These are phyloP conservation scores for Ondatra zibethicus DNA, from an alignment of 2,113 vertebrate species.

Conservation along the genomic window DNA sequence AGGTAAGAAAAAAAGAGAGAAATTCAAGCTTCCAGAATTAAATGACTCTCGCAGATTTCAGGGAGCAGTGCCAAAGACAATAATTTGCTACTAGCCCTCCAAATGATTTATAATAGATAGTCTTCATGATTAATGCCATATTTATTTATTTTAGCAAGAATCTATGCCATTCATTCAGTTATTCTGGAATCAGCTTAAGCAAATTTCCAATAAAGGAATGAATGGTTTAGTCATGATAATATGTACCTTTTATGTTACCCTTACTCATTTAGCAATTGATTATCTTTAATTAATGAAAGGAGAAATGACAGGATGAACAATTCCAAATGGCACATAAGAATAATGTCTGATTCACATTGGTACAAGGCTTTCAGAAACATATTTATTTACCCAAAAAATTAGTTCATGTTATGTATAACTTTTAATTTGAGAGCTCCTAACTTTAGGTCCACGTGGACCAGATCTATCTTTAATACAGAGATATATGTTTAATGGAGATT, in stretches of 20 bases:
- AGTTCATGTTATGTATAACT: neutral
- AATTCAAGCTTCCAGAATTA: neutral
- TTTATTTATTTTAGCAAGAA: neutral
- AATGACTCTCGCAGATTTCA: neutral
- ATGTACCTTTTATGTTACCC: neutral
- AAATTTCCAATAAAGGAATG: neutral
- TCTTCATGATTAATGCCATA: neutral
- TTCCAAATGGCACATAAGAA: neutral
- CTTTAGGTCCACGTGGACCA: neutral
- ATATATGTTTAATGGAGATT: neutral
- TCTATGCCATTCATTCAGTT: neutral
- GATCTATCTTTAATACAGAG: neutral
- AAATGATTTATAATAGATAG: neutral
- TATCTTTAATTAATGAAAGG: neutral
- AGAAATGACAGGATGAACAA: neutral
- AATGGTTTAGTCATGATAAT: neutral
- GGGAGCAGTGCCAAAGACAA: neutral
- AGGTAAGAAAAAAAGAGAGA: conserved; percentile 40
- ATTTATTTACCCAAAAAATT: neutral
- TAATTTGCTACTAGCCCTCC: neutral
- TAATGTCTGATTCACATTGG: neutral
- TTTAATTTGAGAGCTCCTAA: neutral
- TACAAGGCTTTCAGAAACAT: neutral
- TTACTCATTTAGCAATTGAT: neutral
- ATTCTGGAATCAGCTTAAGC: neutral